Evolutionary conservation across 2,888 invertebrate species (phyloP).

Genomic region (Dryadula phaetusa): DNA sequence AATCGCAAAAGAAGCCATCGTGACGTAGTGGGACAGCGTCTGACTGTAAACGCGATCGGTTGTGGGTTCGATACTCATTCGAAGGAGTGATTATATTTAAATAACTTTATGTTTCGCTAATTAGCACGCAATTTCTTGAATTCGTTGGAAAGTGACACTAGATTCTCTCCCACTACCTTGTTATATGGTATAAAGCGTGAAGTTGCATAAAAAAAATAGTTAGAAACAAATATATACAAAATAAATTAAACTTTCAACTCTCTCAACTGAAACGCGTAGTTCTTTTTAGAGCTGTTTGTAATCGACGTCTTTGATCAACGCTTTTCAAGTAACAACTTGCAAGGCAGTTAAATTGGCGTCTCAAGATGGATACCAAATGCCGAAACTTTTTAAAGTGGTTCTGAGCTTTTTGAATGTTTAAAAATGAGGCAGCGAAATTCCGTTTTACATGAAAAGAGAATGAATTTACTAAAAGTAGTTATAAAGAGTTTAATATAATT

Average conservation of each 20-base stretch:
- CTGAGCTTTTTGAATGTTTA: constrained; percentile 9
- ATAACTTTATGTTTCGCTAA: no score
- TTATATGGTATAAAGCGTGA: no score
- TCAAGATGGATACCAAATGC: constrained; percentile 10
- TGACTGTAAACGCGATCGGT: no score
- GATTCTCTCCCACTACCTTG: no score
- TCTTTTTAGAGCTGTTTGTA: background rate
- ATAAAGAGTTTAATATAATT: background rate
- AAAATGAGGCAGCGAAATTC: constrained; percentile 14
- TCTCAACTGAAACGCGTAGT: background rate
- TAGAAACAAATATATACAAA: no score
- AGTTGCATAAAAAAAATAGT: no score
- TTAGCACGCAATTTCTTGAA: no score
- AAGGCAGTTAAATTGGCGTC: constrained; percentile 21
- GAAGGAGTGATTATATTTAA: no score
- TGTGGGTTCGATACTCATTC: no score
- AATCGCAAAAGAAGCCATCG: no score
- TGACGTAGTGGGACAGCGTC: no score
- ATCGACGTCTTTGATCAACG: constrained; percentile 4
- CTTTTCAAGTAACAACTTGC: constrained; percentile 12
- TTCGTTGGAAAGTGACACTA: no score
- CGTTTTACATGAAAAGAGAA: constrained; percentile 5
- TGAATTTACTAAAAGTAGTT: constrained; percentile 12
- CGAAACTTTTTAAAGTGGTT: constrained; percentile 12
- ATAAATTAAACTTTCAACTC: background rate